Evolutionary conservation across 2,797 vertebrate species (phyloP).

Genomic region (Notoglanidium macrostoma): DNA sequence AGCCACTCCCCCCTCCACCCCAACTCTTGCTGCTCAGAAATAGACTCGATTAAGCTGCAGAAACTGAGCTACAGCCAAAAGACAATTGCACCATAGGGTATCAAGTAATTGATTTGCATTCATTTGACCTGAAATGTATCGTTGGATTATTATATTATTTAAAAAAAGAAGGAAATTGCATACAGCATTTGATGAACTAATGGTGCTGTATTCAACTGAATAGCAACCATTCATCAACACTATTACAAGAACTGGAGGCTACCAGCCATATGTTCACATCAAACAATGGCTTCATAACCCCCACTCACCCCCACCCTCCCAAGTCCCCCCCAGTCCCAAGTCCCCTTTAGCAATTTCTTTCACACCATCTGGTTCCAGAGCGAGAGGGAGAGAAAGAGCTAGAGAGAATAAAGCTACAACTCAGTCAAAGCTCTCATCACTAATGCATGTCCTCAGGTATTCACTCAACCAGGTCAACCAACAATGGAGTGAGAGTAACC

Average conservation of each 20-base stretch:
- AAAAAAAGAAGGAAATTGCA: background rate
- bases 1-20: too few species aligned
- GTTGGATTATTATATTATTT: background rate
- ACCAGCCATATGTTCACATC: slow-evolving; percentile 47
- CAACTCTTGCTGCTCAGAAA: background rate
- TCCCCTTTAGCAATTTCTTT: slow-evolving; percentile 38
- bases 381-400: slow-evolving; percentile 10
- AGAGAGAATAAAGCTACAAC: slow-evolving; percentile 10
- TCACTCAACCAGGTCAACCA: slow-evolving; percentile 37
- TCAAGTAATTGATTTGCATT: background rate
- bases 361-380: slow-evolving; percentile 36
- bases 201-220: background rate
- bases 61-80: slow-evolving; percentile 9
- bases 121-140: background rate
- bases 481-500: slow-evolving; percentile 34
- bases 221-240: slow-evolving; percentile 22
- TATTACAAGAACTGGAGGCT: slow-evolving; percentile 5
- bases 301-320: too few species aligned
- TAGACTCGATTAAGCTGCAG: background rate
- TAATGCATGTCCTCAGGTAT: slow-evolving; percentile 46
- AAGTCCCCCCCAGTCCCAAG: slow-evolving; percentile 11
- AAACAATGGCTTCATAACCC: slow-evolving; percentile 21
- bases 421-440: slow-evolving; percentile 42
- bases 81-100: background rate
- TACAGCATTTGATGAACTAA: background rate